These are phyloP conservation scores for Scatophagus argus DNA, from an alignment of 2,113 vertebrate species.

Conservation along the genomic window DNA sequence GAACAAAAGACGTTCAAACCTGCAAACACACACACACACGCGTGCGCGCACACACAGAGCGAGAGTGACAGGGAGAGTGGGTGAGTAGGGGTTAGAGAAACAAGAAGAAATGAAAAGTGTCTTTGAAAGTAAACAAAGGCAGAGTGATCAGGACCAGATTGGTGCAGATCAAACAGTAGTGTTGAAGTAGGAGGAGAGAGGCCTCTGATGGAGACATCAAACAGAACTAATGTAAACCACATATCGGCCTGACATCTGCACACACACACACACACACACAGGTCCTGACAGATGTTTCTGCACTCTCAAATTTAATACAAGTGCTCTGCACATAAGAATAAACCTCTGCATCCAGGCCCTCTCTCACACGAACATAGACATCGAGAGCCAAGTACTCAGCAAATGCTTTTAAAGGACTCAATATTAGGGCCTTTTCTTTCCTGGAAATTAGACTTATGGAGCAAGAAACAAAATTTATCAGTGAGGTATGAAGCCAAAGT, in stretches of 20 bases:
- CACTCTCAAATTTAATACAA: constrained; percentile 43
- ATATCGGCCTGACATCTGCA: constrained; percentile 64
- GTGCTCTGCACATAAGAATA: constrained; percentile 23
- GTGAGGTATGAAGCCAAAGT: constrained; percentile 44
- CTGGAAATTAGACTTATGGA: constrained; percentile 54
- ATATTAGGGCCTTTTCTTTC: constrained; percentile 32
- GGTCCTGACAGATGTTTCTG: constrained; percentile 23
- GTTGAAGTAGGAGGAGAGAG: constrained; percentile 74
- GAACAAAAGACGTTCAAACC: constrained; percentile 68
- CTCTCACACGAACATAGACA: neutral
- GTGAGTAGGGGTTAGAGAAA: constrained; percentile 65
- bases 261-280: constrained; percentile 18
- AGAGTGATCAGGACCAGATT: constrained; percentile 81
- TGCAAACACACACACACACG: constrained; percentile 32
- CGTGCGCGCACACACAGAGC: constrained; percentile 2
- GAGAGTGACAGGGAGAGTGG: constrained; percentile 63
- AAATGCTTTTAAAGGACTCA: constrained; percentile 50
- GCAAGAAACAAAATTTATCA: constrained; percentile 47
- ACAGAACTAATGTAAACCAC: constrained; percentile 80
- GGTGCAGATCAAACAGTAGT: constrained; percentile 80
- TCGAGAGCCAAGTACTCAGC: constrained; percentile 43
- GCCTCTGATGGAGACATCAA: constrained; percentile 82
- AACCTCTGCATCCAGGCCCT: constrained; percentile 15
- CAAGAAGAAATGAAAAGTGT: constrained; percentile 79
- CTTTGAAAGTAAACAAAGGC: constrained; percentile 80